Evolutionary conservation across 2,113 vertebrate genomes (phyloP).

Genomic region (Colinus virginianus): DNA sequence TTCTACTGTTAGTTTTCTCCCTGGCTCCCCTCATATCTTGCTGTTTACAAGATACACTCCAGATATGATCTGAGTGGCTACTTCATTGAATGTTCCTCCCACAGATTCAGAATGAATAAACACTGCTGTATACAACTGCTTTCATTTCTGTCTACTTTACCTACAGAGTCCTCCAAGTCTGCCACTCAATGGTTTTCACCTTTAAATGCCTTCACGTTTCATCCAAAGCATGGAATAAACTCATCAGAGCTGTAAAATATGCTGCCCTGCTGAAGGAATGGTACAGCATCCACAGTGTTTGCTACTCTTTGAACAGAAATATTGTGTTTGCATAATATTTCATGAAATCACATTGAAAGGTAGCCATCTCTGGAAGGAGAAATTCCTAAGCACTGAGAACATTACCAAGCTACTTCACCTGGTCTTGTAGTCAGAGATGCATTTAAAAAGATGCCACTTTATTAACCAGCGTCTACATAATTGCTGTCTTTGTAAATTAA

Average conservation of each 20-base stretch:
- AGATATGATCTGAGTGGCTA: rapidly evolving
- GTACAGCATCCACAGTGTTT: neutral
- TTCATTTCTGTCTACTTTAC: neutral
- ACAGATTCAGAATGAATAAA: neutral
- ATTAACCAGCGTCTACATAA: neutral
- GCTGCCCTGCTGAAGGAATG: neutral
- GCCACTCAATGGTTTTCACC: neutral
- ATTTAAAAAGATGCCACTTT: neutral
- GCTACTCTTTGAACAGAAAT: neutral
- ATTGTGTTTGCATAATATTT: neutral
- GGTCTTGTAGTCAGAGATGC: neutral
- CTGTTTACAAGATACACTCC: neutral
- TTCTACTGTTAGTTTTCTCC: neutral
- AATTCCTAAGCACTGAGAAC: neutral
- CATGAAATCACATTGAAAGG: neutral
- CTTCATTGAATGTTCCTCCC: neutral
- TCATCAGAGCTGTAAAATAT: neutral
- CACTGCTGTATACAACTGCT: neutral
- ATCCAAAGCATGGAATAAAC: neutral
- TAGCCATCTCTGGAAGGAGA: neutral
- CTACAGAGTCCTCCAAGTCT: neutral
- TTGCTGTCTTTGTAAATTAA: neutral
- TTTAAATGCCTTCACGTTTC: neutral
- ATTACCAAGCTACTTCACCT: neutral
- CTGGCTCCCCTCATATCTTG: rapidly evolving